These are phyloP conservation scores for Phrynosoma blainvillii DNA, from an alignment of 2,113 vertebrate species.

Conservation along the genomic window DNA sequence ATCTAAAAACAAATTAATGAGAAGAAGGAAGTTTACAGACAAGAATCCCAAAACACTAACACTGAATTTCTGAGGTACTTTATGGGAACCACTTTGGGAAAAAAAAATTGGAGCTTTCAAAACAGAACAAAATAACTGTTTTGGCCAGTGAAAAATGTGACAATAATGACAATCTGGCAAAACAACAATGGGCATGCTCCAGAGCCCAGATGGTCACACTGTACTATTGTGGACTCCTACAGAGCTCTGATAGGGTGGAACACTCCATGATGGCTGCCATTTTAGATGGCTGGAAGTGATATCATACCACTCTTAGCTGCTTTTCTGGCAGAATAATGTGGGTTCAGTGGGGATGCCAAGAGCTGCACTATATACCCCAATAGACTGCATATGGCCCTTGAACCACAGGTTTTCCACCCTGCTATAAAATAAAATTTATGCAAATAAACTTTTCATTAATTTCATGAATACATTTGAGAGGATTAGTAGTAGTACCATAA, in stretches of 20 bases:
- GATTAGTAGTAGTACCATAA: not conserved
- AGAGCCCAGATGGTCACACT: too few relatives aligned
- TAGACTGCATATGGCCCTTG: too few relatives aligned
- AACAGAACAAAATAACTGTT: conserved; percentile 54
- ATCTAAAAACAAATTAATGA: conserved; percentile 49
- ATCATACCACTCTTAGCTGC: too few relatives aligned
- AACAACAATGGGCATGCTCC: not conserved
- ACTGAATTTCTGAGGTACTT: conserved; percentile 64
- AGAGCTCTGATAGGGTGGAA: too few relatives aligned
- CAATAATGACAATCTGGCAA: conserved; percentile 32
- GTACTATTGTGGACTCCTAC: too few relatives aligned
- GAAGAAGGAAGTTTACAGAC: conserved; percentile 46
- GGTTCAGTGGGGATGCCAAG: too few relatives aligned
- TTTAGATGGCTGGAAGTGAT: too few relatives aligned
- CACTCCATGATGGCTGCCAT: too few relatives aligned
- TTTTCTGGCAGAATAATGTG: too few relatives aligned
- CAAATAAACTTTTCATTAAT: not conserved
- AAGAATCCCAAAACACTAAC: conserved; percentile 58
- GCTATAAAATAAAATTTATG: conserved; percentile 1
- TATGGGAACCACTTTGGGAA: conserved; percentile 28
- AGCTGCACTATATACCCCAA: too few relatives aligned
- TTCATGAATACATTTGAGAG: not conserved
- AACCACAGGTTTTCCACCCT: too few relatives aligned
- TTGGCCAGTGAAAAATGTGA: conserved; percentile 28
- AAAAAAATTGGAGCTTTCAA: conserved; percentile 58